Percentiles rank a stretch among this genome's conserved stretches.
These are phyloP conservation scores for Priapulus caudatus DNA, from an alignment of 2,888 invertebrate genomes.

Conservation along the genomic window DNA sequence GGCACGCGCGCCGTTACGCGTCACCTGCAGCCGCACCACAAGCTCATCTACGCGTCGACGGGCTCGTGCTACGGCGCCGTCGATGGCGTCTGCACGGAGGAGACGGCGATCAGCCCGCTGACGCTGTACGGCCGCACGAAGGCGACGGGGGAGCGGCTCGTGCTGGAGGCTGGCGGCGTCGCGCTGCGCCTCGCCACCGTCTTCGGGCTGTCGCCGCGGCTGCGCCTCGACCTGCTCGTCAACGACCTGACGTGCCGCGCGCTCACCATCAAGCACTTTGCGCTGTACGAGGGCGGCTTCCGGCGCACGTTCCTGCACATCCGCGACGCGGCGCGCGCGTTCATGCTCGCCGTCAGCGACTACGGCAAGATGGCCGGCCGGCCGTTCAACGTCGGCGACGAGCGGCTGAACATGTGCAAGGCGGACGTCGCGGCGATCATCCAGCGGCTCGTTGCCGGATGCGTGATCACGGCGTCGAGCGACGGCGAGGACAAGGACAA, in stretches of 20 bases:
- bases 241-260: conserved; percentile 35
- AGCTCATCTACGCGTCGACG: conserved; percentile 34
- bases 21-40: conserved; percentile 29
- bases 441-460: conserved; percentile 28
- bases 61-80: conserved; percentile 39
- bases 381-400: conserved; percentile 37
- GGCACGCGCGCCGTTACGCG: conserved; percentile 31
- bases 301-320: conserved; percentile 37
- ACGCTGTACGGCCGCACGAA: conserved; percentile 37
- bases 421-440: conserved; percentile 31
- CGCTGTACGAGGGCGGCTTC: conserved; percentile 35
- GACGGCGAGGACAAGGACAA: conserved; percentile 36
- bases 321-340: conserved; percentile 35
- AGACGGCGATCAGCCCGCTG: conserved; percentile 34
- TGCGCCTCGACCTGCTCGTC: conserved; percentile 36
- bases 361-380: conserved; percentile 32
- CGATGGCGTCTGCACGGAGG: conserved; percentile 34
- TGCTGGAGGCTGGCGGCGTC: conserved; percentile 28
- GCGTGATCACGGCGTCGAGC: conserved; percentile 27
- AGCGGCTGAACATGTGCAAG: conserved; percentile 37
- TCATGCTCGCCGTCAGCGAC: conserved; percentile 33
- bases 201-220: conserved; percentile 36
- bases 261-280: conserved; percentile 29
- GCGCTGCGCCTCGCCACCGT: conserved; percentile 36
- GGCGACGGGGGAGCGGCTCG: conserved; percentile 32